Conservation (phyloP, 2,797 vertebrate species). For the Picus viridis region DNA sequence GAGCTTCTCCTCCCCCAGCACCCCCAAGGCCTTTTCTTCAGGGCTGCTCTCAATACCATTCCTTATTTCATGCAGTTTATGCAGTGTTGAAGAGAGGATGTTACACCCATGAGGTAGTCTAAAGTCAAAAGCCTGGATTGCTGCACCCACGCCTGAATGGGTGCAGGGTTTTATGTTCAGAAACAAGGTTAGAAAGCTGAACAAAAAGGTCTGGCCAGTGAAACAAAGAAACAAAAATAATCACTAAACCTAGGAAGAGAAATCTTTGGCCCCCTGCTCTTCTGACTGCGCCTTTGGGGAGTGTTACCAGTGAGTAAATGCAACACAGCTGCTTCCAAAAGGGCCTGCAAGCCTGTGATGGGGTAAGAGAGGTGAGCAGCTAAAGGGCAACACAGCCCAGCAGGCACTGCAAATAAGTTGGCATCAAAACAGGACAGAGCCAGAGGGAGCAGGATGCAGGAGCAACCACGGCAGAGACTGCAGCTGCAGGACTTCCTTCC, state of each 20-base stretch:
- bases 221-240: too few relatives aligned
- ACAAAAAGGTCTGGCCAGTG: neutral
- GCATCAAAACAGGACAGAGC: neutral
- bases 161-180: neutral
- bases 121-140: neutral
- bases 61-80: neutral
- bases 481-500: neutral
- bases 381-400: neutral
- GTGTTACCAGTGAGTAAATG: fast-evolving
- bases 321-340: neutral
- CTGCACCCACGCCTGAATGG: neutral
- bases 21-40: too few relatives aligned
- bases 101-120: fast-evolving
- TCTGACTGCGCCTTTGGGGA: neutral
- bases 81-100: neutral
- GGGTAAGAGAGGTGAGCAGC: neutral
- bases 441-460: neutral
- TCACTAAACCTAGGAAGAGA: neutral
- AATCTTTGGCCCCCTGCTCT: neutral
- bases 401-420: neutral
- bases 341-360: neutral
- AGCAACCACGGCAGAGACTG: neutral
- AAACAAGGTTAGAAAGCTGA: neutral
- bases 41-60: neutral
- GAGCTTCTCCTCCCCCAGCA: too few relatives aligned